Conservation (phyloP, 2,113 vertebrate genomes). For the Notarius quadriscutis region DNA sequence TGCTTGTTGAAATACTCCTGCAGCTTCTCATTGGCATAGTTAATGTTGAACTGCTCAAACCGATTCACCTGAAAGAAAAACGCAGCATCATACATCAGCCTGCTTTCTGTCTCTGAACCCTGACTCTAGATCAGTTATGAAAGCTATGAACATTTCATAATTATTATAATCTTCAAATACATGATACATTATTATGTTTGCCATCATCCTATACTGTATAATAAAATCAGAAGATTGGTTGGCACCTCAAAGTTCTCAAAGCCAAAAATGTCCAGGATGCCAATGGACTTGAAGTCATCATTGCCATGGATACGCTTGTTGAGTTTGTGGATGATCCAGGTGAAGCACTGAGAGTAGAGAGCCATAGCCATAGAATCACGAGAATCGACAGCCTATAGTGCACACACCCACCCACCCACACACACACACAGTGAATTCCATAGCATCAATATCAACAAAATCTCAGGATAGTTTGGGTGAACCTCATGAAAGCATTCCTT, state of each 20-base stretch:
- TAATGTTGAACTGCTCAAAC: slow-evolving; percentile 99
- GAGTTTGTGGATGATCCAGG: slow-evolving; percentile 92
- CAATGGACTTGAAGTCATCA: slow-evolving; percentile 90
- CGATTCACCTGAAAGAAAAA: slow-evolving; percentile 82
- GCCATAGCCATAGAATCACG: slow-evolving; percentile 98
- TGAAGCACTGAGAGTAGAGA: slow-evolving; percentile 95
- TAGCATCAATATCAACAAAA: background rate
- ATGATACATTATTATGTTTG: background rate
- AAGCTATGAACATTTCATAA: background rate
- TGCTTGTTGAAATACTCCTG: slow-evolving; percentile 99
- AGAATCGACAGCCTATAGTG: slow-evolving; percentile 87
- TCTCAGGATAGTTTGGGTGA: background rate
- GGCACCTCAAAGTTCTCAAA: slow-evolving; percentile 97
- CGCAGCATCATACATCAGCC: background rate
- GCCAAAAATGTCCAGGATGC: slow-evolving; percentile 97
- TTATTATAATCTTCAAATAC: background rate
- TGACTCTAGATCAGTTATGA: too few species aligned
- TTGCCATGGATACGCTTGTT: slow-evolving; percentile 88
- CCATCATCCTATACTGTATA: background rate
- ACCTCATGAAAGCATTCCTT: background rate
- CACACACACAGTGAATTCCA: background rate
- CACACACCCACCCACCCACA: slow-evolving; percentile 1
- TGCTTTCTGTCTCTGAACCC: background rate
- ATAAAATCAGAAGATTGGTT: background rate
- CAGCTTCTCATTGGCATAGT: slow-evolving; percentile 99